Evolutionary conservation across 2,888 invertebrate genomes (phyloP).

Genomic region (Vandiemenella viatica): DNA sequence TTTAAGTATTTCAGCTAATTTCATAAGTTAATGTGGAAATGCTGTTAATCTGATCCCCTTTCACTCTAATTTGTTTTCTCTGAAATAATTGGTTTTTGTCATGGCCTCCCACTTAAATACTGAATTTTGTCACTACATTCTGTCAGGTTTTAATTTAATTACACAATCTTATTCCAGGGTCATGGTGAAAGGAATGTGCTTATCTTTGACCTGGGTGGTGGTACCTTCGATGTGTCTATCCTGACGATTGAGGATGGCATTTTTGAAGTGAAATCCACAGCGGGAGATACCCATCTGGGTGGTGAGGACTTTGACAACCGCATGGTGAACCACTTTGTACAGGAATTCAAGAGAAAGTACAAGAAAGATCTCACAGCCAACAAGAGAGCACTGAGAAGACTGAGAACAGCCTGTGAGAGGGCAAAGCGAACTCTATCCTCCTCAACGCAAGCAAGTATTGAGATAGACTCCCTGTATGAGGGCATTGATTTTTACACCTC

Average conservation of each 20-base stretch:
- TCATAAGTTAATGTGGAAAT: no score
- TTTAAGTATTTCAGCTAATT: no score
- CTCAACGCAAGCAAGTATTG: slow-evolving; percentile 32
- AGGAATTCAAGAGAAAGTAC: slow-evolving; percentile 37
- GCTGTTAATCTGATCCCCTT: no score
- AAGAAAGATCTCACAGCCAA: slow-evolving; percentile 32
- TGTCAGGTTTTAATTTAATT: neutral
- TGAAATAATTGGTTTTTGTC: no score
- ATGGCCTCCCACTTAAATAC: no score
- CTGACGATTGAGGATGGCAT: slow-evolving; percentile 51
- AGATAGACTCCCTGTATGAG: slow-evolving; percentile 41
- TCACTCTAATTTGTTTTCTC: no score
- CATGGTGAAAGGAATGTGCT: slow-evolving; percentile 36
- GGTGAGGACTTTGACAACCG: slow-evolving; percentile 43
- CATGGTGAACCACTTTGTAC: slow-evolving; percentile 37
- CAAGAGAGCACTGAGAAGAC: slow-evolving; percentile 29
- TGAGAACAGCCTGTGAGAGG: slow-evolving; percentile 33
- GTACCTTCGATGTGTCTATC: slow-evolving; percentile 51
- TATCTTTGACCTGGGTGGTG: slow-evolving; percentile 50
- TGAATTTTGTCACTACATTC: neutral
- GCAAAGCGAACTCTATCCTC: slow-evolving; percentile 34
- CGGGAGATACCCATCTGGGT: slow-evolving; percentile 41
- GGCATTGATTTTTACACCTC: slow-evolving; percentile 46
- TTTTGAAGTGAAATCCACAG: slow-evolving; percentile 51
- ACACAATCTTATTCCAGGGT: slow-evolving; percentile 12